Evolutionary conservation across 2,113 vertebrate genomes (phyloP).

Genomic region (Oxyura jamaicensis): DNA sequence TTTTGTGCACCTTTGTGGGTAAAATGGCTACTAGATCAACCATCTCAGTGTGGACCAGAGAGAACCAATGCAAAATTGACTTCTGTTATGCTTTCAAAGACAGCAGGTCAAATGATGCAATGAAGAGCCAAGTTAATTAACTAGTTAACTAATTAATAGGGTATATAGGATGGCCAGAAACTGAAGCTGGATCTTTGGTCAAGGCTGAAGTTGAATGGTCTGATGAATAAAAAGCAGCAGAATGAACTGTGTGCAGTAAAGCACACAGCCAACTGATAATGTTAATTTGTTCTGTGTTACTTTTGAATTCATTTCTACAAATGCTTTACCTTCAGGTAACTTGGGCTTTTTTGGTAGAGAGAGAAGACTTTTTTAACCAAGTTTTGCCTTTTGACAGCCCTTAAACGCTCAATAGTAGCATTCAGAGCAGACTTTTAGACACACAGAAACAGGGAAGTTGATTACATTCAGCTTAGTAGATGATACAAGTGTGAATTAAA

Average conservation of each 20-base stretch:
- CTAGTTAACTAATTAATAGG: background rate
- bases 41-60: background rate
- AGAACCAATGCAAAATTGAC: background rate
- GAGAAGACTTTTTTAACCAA: background rate
- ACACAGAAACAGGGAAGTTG: background rate
- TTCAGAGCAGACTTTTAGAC: background rate
- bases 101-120: background rate
- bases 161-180: background rate
- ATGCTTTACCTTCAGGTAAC: background rate
- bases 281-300: background rate
- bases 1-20: background rate
- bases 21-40: background rate
- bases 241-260: background rate
- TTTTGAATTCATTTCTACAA: background rate
- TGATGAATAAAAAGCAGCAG: background rate
- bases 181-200: fast-evolving
- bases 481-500: background rate
- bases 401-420: background rate
- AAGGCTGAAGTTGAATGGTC: background rate
- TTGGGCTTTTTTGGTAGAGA: background rate
- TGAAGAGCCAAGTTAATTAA: background rate
- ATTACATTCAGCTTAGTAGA: background rate
- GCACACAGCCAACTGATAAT: background rate
- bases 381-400: background rate
- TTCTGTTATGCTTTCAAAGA: background rate